Conservation (phyloP, 2,888 invertebrate genomes). For the Drosophila recens region DNA sequence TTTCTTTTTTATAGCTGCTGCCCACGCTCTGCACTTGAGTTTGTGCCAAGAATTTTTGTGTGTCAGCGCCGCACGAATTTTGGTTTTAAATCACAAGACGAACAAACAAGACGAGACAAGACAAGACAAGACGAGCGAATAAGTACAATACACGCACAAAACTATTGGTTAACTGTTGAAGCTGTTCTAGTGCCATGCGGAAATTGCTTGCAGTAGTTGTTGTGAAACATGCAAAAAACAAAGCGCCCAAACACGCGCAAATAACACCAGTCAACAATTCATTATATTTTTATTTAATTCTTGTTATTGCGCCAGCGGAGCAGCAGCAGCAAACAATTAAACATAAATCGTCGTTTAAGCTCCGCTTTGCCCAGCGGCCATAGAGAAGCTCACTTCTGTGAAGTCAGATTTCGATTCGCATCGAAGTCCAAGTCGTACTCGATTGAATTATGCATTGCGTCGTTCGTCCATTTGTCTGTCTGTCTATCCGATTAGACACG, state of each 20-base stretch:
- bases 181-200: slow-evolving; percentile 66
- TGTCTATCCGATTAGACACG: slow-evolving; percentile 29
- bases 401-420: slow-evolving; percentile 3
- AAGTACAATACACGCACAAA: slow-evolving; percentile 31
- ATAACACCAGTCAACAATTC: slow-evolving; percentile 47
- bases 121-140: slow-evolving; percentile 44
- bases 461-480: slow-evolving; percentile 3
- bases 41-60: slow-evolving; percentile 51
- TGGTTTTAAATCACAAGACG: slow-evolving; percentile 54
- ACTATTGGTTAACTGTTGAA: slow-evolving; percentile 27
- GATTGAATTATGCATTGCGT: slow-evolving; percentile 45
- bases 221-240: slow-evolving; percentile 54
- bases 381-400: slow-evolving; percentile 15
- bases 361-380: slow-evolving; percentile 42
- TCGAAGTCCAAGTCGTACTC: slow-evolving; percentile 13
- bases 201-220: slow-evolving; percentile 63
- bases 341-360: slow-evolving; percentile 61
- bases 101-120: slow-evolving; percentile 39
- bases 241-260: slow-evolving; percentile 49
- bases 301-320: slow-evolving; percentile 51
- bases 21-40: slow-evolving; percentile 56
- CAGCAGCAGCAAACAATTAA: slow-evolving; percentile 62
- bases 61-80: slow-evolving; percentile 74
- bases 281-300: slow-evolving; percentile 49
- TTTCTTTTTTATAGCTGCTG: slow-evolving; percentile 14